These are phyloP conservation scores for Pantelozetes paolii DNA, from an alignment of 2,888 invertebrate species.

Conservation along the genomic window DNA sequence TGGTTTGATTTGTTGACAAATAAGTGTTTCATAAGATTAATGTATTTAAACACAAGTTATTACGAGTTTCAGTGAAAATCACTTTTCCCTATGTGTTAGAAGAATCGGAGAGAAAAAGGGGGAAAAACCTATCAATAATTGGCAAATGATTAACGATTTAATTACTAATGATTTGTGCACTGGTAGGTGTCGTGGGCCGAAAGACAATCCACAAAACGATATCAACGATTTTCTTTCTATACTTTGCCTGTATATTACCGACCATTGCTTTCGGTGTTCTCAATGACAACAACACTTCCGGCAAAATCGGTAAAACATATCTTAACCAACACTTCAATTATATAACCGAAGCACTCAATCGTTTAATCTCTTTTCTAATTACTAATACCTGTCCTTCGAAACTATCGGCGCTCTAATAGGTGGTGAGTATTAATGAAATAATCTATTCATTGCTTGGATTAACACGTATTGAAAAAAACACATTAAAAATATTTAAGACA, in stretches of 20 bases:
- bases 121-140: no score
- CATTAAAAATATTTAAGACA: neutral
- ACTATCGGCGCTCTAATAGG: constrained; percentile 5
- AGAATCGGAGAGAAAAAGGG: no score
- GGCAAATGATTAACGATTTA: neutral
- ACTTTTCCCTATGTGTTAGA: no score
- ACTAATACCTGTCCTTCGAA: neutral
- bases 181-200: constrained; percentile 55
- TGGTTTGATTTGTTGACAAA: no score
- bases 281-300: constrained; percentile 59
- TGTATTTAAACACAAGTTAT: no score
- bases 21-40: no score
- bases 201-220: constrained; percentile 57
- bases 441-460: constrained; percentile 17
- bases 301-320: constrained; percentile 56
- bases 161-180: neutral
- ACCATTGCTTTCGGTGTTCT: constrained; percentile 61
- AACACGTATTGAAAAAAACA: constrained; percentile 33
- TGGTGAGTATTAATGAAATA: constrained; percentile 28
- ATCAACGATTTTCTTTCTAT: constrained; percentile 59
- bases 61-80: no score
- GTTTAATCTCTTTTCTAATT: constrained; percentile 17
- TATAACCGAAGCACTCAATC: neutral
- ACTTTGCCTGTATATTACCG: constrained; percentile 60
- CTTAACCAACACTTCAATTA: neutral